These are phyloP conservation scores for Stratiomys singularior DNA, from an alignment of 2,888 invertebrate species.

Conservation along the genomic window DNA sequence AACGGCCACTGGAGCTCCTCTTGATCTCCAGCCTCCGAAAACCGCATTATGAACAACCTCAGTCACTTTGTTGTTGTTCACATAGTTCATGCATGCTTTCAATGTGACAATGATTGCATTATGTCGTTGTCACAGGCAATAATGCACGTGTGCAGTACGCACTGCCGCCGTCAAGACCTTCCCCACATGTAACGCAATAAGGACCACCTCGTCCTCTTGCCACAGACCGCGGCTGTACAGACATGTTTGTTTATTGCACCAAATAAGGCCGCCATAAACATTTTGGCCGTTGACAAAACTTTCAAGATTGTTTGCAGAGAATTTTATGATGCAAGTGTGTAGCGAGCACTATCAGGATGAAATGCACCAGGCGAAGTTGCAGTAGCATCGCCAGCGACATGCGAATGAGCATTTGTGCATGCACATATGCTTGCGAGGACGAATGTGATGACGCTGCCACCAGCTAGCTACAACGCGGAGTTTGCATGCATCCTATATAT, in stretches of 20 bases:
- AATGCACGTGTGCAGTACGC: slow-evolving; percentile 36
- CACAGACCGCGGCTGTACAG: not conserved
- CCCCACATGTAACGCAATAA: too few relatives aligned
- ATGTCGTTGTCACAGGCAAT: not conserved
- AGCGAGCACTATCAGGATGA: not conserved
- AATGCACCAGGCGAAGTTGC: not conserved
- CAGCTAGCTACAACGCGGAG: not conserved
- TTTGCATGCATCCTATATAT: not conserved
- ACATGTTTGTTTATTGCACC: not conserved
- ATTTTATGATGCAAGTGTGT: slow-evolving; percentile 6
- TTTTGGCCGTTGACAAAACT: slow-evolving; percentile 37
- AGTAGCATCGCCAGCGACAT: not conserved
- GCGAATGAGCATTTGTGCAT: slow-evolving; percentile 1
- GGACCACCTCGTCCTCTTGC: not conserved
- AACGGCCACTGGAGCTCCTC: slow-evolving; percentile 23
- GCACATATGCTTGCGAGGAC: not conserved
- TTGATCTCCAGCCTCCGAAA: not conserved
- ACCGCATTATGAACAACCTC: too few relatives aligned
- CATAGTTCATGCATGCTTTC: not conserved
- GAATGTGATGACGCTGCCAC: not conserved
- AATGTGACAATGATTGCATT: slow-evolving; percentile 26
- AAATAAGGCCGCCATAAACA: slow-evolving; percentile 33
- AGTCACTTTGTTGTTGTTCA: slow-evolving; percentile 1
- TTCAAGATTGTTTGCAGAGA: not conserved
- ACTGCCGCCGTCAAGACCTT: not conserved